phyloP scores from a whole-genome alignment of 2,797 vertebrate species.

The Lagodon rhomboides region DNA sequence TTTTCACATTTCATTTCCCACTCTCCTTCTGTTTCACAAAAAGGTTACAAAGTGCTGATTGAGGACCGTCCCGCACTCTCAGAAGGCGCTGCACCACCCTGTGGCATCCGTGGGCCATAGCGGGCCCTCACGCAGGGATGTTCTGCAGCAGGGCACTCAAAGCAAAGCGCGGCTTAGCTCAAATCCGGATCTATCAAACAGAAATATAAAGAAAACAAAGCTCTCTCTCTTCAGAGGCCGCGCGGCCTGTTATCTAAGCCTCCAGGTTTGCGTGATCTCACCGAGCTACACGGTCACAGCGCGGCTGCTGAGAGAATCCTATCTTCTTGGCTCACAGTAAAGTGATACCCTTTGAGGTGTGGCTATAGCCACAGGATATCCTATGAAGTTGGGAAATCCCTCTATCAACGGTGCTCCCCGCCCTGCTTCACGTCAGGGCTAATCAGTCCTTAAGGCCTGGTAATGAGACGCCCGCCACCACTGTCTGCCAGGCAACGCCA shows the following conservation, averaged over 20 bases:
- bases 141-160: conserved; percentile 29
- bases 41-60: conserved; percentile 71
- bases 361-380: conserved; percentile 85
- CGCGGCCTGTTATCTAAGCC: conserved; percentile 67
- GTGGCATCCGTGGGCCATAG: conserved; percentile 67
- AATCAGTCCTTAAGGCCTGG: conserved; percentile 82
- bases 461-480: conserved; percentile 81
- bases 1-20: conserved; percentile 80
- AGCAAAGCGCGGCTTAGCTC: conserved; percentile 54
- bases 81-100: conserved; percentile 75
- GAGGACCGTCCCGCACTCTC: conserved; percentile 54
- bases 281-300: conserved; percentile 54
- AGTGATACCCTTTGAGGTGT: conserved; percentile 83
- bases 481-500: conserved; percentile 81
- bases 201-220: conserved; percentile 69
- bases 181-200: conserved; percentile 69
- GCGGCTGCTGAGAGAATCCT: conserved; percentile 73
- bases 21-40: conserved; percentile 80
- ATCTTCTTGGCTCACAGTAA: conserved; percentile 78
- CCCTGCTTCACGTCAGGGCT: conserved; percentile 80
- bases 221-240: conserved; percentile 49
- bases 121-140: conserved; percentile 44
- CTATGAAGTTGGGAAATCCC: conserved; percentile 87
- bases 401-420: conserved; percentile 76
- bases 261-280: conserved; percentile 74